A percentile compares a stretch with the other conserved stretches of the same genome.
phyloP scores from a whole-genome alignment of 2,113 vertebrate genomes.

The Spizaetus ornatus region DNA sequence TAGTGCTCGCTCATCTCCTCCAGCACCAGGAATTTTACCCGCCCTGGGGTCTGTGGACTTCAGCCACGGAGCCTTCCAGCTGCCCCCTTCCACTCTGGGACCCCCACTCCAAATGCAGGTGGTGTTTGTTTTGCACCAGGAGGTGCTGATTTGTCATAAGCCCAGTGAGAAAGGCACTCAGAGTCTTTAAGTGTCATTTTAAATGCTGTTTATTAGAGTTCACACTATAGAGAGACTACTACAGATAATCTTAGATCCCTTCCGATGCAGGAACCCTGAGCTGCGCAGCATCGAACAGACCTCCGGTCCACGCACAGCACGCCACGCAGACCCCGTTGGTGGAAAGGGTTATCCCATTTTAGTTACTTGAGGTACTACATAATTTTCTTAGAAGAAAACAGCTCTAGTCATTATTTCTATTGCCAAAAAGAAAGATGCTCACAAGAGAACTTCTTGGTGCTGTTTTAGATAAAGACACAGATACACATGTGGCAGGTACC shows the following conservation, averaged over 20 bases:
- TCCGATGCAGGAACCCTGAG: neutral
- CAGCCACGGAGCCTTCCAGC: neutral
- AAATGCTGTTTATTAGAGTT: neutral
- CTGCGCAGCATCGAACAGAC: neutral
- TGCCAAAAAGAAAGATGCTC: neutral
- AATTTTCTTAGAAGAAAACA: neutral
- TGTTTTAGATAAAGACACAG: neutral
- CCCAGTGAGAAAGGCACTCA: neutral
- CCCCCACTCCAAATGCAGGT: neutral
- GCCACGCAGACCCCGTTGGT: accelerated
- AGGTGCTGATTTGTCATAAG: neutral
- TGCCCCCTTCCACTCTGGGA: neutral
- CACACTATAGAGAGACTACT: neutral
- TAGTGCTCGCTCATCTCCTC: neutral
- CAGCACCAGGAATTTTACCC: neutral
- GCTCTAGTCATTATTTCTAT: neutral
- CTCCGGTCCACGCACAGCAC: neutral
- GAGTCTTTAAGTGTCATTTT: neutral
- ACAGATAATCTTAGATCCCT: neutral
- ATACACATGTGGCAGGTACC: accelerated
- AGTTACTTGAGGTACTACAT: neutral
- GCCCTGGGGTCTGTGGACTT: accelerated
- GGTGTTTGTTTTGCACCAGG: neutral
- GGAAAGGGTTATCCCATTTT: neutral
- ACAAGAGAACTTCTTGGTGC: neutral